phyloP scores from a whole-genome alignment of 37 sponge, comb jelly and placozoan species.

The Dysidea cf. avara region DNA sequence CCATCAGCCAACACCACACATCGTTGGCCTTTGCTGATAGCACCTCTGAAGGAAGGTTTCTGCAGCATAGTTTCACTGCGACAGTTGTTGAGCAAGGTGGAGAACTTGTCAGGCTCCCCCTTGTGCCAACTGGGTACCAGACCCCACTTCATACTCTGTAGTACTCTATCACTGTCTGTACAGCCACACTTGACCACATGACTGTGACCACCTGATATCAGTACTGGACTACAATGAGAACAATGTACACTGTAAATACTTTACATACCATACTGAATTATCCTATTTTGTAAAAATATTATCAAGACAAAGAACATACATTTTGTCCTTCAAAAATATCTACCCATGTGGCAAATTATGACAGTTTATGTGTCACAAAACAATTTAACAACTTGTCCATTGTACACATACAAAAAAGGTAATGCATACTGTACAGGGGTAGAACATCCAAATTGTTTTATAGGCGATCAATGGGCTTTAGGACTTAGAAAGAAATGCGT shows the following conservation, averaged over 20 bases:
- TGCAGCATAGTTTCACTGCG: slow-evolving; percentile 79
- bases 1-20: slow-evolving; percentile 89
- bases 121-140: slow-evolving; percentile 88
- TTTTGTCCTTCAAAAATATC: too few relatives aligned
- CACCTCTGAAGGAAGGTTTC: slow-evolving; percentile 80
- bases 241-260: not conserved
- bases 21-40: slow-evolving; percentile 64
- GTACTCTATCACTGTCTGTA: slow-evolving; percentile 55
- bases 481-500: too few relatives aligned
- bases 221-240: slow-evolving; percentile 71
- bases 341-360: too few relatives aligned
- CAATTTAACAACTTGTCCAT: too few relatives aligned
- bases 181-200: slow-evolving; percentile 6
- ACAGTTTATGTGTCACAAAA: too few relatives aligned
- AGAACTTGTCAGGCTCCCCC: slow-evolving; percentile 26
- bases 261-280: not conserved
- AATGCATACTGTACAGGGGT: too few relatives aligned
- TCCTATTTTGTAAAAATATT: too few relatives aligned
- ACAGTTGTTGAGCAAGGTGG: slow-evolving; percentile 78
- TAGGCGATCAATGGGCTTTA: too few relatives aligned
- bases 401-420: too few relatives aligned
- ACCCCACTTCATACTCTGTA: slow-evolving; percentile 95
- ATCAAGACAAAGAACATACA: too few relatives aligned
- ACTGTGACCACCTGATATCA: slow-evolving; percentile 52
- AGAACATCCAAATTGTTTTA: too few relatives aligned